Evolutionary conservation across 2,113 vertebrate genomes (phyloP).

Genomic region (Gulo gulo): DNA sequence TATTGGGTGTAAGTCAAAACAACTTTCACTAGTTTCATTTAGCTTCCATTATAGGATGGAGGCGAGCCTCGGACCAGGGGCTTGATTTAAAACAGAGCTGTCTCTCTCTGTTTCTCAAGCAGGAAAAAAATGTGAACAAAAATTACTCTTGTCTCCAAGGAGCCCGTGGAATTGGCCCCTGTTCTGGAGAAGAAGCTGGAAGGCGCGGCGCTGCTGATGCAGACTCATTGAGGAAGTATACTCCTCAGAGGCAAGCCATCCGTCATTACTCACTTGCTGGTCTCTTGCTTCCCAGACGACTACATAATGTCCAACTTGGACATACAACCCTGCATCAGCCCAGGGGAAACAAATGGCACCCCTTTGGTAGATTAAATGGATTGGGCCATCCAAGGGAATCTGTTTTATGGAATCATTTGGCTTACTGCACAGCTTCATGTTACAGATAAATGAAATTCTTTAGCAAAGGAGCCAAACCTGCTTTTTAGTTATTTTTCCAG

Average conservation of each 20-base stretch:
- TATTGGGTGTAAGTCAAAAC: conserved; percentile 35
- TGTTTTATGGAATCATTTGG: conserved; percentile 66
- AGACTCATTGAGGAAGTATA: conserved; percentile 34
- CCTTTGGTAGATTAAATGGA: conserved; percentile 61
- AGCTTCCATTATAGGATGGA: conserved; percentile 11
- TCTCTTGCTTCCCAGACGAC: conserved; percentile 34
- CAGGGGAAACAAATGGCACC: conserved; percentile 51
- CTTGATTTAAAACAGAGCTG: conserved; percentile 65
- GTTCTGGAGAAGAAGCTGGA: conserved; percentile 39
- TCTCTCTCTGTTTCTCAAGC: conserved; percentile 30
- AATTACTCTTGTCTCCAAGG: conserved; percentile 43
- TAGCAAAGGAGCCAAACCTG: conserved; percentile 41
- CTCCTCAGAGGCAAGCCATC: conserved; percentile 42
- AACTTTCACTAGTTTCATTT: conserved; percentile 49
- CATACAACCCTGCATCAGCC: not conserved
- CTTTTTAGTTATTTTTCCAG: conserved; percentile 65
- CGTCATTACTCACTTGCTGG: conserved; percentile 7
- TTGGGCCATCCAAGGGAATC: conserved; percentile 58
- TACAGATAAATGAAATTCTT: conserved; percentile 63
- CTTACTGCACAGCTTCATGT: conserved; percentile 40
- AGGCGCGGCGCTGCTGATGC: not conserved
- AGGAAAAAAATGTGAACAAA: conserved; percentile 51
- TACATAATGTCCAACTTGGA: conserved; percentile 43
- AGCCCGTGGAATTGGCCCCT: not conserved
- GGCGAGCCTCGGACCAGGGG: conserved; percentile 1